Conservation (phyloP, 2,113 vertebrate species). For the Anguilla rostrata region DNA sequence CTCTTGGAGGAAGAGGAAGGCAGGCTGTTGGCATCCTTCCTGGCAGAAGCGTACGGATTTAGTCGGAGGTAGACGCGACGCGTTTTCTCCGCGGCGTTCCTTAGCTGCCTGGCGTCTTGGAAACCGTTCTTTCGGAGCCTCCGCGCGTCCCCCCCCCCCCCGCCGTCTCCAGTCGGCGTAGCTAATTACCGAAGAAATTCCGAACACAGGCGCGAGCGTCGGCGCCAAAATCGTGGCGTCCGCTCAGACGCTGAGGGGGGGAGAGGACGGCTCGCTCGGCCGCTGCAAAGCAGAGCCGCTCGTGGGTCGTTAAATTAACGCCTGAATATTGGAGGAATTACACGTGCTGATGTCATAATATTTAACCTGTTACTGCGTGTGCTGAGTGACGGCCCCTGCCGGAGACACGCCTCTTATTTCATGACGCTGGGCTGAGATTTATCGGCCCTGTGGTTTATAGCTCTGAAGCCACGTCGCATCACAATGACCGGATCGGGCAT, state of each 20-base stretch:
- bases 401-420: conserved; percentile 5
- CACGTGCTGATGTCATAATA: conserved; percentile 45
- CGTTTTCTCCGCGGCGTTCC: not conserved
- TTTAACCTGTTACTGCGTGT: conserved; percentile 38
- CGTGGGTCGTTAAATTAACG: conserved; percentile 42
- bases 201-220: conserved; percentile 26
- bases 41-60: not conserved
- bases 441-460: conserved; percentile 30
- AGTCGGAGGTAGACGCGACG: not conserved
- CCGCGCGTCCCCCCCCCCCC: not conserved
- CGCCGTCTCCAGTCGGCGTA: not conserved
- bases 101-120: not conserved
- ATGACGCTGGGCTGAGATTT: conserved; percentile 21
- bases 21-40: too few species aligned
- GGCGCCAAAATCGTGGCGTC: conserved; percentile 25
- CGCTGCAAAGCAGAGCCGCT: conserved; percentile 18
- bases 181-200: conserved; percentile 10
- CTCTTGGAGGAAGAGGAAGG: not conserved
- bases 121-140: not conserved
- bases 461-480: conserved; percentile 18
- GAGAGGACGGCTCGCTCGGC: conserved; percentile 27
- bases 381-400: conserved; percentile 34
- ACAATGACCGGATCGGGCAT: conserved; percentile 9
- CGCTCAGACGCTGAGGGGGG: conserved; percentile 25
- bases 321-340: conserved; percentile 33